Evolutionary conservation across 2,888 invertebrate species (phyloP), one percentile per base, ranked within the genome.

Genomic region (Stenodema calcarata): DNA sequence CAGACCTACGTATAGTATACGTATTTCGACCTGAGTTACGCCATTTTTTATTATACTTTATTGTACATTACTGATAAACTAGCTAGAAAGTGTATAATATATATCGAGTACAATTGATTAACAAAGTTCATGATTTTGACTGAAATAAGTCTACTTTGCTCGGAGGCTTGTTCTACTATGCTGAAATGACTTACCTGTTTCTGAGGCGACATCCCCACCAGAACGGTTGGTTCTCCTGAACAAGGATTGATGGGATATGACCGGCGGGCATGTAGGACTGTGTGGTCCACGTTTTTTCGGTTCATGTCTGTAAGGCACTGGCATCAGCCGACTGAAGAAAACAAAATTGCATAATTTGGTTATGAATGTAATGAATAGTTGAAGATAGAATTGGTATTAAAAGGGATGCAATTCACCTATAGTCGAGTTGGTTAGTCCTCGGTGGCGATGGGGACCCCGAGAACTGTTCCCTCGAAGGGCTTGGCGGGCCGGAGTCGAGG

Each of bases 401-500:
- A 7, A 23, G 16, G 41, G 3, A 16, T 78, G n/a, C 14, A 78
- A 30, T 7, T 16, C 69, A 86, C 86, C 70, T 78, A 28, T 86
- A 76, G 42, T 86, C 86, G n/a, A 86, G 35, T 78, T 86, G 73
- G 18, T 78, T 78, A 62, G 78, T 42, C n/a, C 81, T 80, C 23
- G 86, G 86, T 7, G 86, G 86, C 12, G 86, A 86, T 18, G 86
- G 50, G 7, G 86, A 35, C 35, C 35, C 86, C 14, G 76, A 54
- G 78, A 83, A 87, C 23, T 79, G 76, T 70, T 87, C 87, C 54
- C 73, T 41, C 7, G 91, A 91, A 42, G 91, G 91, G 27, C 92
- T 91, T 23, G 91, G 91, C 87, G 94, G 93, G 90, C 94, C 92
- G 79, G 96, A 96, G 92, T 96, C 96, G 90, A 97, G 92, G 44